A percentile compares a stretch with the other conserved stretches of the same genome.
phyloP scores from a whole-genome alignment of 2,888 invertebrate genomes.

The Drymonia ruficornis region DNA sequence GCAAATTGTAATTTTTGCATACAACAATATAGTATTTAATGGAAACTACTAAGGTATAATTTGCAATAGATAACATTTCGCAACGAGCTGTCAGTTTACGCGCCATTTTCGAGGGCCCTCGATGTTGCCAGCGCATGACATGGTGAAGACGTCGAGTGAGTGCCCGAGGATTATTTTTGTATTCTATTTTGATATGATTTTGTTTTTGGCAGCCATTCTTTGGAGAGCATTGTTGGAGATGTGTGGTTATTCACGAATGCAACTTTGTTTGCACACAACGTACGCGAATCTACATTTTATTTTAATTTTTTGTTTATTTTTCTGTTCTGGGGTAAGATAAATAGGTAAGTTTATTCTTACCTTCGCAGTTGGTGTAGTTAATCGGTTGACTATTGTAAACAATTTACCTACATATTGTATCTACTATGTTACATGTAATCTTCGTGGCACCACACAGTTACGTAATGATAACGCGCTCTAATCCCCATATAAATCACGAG shows the following conservation, averaged over 20 bases:
- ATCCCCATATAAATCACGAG: conserved; percentile 77
- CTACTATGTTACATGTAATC: conserved; percentile 15
- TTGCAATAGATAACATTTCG: conserved; percentile 38
- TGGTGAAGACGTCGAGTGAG: conserved; percentile 70
- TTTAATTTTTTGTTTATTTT: not conserved
- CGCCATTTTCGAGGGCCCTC: conserved; percentile 71
- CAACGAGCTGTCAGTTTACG: conserved; percentile 60
- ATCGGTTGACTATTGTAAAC: too few relatives aligned
- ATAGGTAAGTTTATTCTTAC: too few relatives aligned
- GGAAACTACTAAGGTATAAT: conserved; percentile 18
- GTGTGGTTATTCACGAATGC: not conserved
- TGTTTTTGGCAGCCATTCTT: conserved; percentile 41
- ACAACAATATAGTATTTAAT: not conserved
- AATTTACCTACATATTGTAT: not conserved
- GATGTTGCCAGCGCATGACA: conserved; percentile 71
- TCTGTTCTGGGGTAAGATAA: too few relatives aligned
- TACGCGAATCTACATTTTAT: not conserved
- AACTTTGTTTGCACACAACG: not conserved
- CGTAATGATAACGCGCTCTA: conserved; percentile 68
- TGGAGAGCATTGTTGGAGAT: conserved; percentile 4
- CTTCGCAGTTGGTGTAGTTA: too few relatives aligned
- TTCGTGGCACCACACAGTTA: conserved; percentile 40
- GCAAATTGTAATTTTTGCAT: not conserved
- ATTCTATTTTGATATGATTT: conserved; percentile 52
- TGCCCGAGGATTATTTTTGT: conserved; percentile 53